Conservation (phyloP, 2,113 vertebrate genomes). For the Vicugna pacos region DNA sequence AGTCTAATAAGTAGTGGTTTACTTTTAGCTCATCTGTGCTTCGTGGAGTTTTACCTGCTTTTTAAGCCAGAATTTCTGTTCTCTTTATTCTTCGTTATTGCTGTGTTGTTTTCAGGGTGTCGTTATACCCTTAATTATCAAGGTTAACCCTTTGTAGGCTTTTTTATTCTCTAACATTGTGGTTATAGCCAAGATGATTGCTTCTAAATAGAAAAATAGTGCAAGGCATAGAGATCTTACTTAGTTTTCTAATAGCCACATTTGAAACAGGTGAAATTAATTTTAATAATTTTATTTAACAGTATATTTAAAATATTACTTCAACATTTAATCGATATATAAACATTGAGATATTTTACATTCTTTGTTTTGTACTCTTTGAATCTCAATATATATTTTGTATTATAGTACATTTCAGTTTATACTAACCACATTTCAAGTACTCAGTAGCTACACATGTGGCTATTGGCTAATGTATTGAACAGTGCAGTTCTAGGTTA, state of each 20-base stretch:
- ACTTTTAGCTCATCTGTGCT: constrained; percentile 39
- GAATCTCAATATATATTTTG: not conserved
- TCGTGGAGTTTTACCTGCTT: not conserved
- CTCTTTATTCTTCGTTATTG: not conserved
- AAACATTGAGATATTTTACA: constrained; percentile 16
- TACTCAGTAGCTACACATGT: not conserved
- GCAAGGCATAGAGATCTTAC: not conserved
- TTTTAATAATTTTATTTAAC: constrained; percentile 29
- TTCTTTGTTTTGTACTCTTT: constrained; percentile 45
- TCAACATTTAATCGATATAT: not conserved
- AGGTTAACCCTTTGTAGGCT: not conserved
- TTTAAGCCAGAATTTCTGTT: constrained; percentile 15
- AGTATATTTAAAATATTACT: constrained; percentile 28
- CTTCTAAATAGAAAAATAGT: constrained; percentile 22
- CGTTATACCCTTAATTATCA: not conserved
- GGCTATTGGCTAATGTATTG: not conserved
- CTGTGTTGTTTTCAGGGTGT: not conserved
- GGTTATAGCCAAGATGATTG: not conserved
- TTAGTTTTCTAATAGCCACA: not conserved
- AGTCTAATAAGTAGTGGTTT: constrained; percentile 11
- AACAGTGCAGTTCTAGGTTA: not conserved
- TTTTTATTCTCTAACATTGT: not conserved
- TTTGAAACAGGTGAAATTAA: constrained; percentile 46
- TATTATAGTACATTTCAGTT: not conserved
- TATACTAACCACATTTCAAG: not conserved